These are phyloP conservation scores for Drosophila suzukii DNA, from an alignment of 1,140 invertebrate species.

Conservation along the genomic window DNA sequence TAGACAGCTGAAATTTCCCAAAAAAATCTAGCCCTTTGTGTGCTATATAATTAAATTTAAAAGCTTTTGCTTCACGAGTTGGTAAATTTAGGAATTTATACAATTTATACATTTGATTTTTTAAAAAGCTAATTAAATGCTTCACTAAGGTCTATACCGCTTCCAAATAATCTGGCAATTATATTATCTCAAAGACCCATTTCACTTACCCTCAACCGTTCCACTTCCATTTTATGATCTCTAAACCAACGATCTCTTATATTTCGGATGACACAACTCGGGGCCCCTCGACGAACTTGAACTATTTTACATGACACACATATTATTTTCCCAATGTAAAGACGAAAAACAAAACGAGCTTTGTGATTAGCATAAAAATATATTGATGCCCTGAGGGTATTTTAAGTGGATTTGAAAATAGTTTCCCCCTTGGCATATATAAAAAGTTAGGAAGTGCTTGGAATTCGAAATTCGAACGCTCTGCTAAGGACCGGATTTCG, in stretches of 20 bases:
- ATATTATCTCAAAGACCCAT: background rate
- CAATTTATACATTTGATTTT: too few relatives aligned
- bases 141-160: background rate
- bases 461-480: background rate
- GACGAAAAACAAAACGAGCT: slow-evolving; percentile 24
- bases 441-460: background rate
- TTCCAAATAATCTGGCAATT: too few relatives aligned
- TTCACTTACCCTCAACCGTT: background rate
- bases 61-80: background rate
- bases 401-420: slow-evolving; percentile 12
- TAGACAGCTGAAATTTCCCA: background rate
- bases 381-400: slow-evolving; percentile 1
- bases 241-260: background rate
- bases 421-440: background rate
- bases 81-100: background rate
- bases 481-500: slow-evolving; percentile 43
- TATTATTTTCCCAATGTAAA: background rate
- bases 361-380: slow-evolving; percentile 38
- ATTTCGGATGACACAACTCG: slow-evolving; percentile 14
- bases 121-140: background rate
- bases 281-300: slow-evolving; percentile 57
- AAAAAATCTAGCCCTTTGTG: background rate
- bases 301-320: slow-evolving; percentile 60
- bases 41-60: background rate
- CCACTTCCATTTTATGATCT: background rate